phyloP scores from a whole-genome alignment of 2,113 vertebrate species.

The Tyto alba region DNA sequence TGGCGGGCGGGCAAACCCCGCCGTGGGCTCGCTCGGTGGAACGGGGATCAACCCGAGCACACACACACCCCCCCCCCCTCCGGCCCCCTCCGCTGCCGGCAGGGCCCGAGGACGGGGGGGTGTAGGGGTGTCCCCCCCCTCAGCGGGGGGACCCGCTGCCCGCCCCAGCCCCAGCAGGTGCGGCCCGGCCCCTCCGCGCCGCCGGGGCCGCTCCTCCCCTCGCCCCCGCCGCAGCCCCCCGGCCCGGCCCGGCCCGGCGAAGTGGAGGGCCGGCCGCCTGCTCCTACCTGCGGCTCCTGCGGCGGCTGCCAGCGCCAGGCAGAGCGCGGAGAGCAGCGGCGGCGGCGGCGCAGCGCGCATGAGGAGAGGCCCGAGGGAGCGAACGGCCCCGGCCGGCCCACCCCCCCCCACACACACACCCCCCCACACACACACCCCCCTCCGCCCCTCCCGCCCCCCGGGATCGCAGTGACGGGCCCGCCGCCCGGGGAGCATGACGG shows the following conservation, averaged over 20 bases:
- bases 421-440: too few relatives aligned
- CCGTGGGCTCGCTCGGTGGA: not conserved
- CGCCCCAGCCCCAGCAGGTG: not conserved
- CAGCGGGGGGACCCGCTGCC: not conserved
- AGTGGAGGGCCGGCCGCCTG: not conserved
- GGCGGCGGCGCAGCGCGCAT: constrained; percentile 21
- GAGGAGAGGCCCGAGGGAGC: not conserved
- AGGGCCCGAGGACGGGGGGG: too few relatives aligned
- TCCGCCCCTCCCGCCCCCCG: not conserved
- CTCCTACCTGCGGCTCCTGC: constrained; percentile 25
- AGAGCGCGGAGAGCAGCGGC: not conserved
- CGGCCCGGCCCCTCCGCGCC: not conserved
- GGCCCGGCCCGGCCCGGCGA: not conserved
- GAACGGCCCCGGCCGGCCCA: not conserved
- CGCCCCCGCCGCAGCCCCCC: not conserved
- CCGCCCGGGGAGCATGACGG: constrained; percentile 75
- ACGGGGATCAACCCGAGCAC: not conserved
- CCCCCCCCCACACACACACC: too few relatives aligned
- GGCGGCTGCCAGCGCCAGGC: constrained; percentile 17
- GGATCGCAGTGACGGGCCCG: constrained; percentile 59
- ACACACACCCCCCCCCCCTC: too few relatives aligned
- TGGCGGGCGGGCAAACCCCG: not conserved
- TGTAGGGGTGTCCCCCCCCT: too few relatives aligned
- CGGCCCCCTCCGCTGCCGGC: not conserved
- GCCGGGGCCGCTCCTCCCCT: not conserved